phyloP scores from a whole-genome alignment of 2,888 invertebrate species.

The Mimachlamys varia region DNA sequence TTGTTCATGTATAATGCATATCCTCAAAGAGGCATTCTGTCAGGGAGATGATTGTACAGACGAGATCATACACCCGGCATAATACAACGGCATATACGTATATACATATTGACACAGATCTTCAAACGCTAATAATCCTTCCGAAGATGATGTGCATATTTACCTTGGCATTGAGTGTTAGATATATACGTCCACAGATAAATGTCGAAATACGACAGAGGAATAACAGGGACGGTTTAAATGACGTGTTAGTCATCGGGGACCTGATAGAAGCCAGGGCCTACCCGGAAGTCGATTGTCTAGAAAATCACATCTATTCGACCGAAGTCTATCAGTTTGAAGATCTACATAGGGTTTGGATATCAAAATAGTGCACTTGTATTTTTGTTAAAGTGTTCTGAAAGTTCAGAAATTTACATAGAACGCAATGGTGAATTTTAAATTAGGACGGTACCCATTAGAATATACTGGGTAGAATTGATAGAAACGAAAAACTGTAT shows the following conservation, averaged over 20 bases:
- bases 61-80: background rate
- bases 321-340: no score
- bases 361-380: no score
- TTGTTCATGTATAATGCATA: background rate
- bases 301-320: no score
- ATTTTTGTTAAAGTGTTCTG: no score
- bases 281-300: background rate
- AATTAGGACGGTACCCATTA: no score
- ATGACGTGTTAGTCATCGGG: no score
- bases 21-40: background rate
- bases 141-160: conserved; percentile 1
- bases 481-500: no score
- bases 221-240: background rate
- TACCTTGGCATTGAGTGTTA: background rate
- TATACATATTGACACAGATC: conserved; percentile 23
- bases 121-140: conserved; percentile 31
- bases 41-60: background rate
- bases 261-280: no score
- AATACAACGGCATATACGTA: background rate
- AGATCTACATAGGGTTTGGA: no score
- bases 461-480: no score
- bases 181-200: background rate
- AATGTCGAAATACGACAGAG: background rate
- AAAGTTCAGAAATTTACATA: no score
- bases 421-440: no score